phyloP scores from a whole-genome alignment of 2,113 vertebrate genomes.

The Colinus virginianus region DNA sequence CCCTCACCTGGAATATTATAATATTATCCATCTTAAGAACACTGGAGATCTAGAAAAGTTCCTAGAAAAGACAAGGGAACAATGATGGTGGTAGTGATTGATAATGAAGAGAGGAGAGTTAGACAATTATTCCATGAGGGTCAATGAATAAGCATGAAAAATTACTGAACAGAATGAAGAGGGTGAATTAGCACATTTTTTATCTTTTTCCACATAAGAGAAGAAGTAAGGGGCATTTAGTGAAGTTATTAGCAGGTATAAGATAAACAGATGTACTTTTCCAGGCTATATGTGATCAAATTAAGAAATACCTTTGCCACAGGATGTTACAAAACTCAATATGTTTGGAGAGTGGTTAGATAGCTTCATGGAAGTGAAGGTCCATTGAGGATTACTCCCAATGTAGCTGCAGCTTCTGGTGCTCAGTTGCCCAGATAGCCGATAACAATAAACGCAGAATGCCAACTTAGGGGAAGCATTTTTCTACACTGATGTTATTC shows the following conservation, averaged over 20 bases:
- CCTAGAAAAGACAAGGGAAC: not conserved
- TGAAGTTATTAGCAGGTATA: not conserved
- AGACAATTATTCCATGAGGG: not conserved
- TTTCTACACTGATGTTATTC: not conserved
- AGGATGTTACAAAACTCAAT: not conserved
- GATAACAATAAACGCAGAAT: not conserved
- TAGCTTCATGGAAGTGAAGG: not conserved
- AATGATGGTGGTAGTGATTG: not conserved
- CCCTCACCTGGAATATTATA: not conserved
- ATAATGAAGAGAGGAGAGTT: not conserved
- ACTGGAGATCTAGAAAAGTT: not conserved
- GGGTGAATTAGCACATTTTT: not conserved
- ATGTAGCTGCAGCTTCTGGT: not conserved
- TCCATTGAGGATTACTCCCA: not conserved
- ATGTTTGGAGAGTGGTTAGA: not conserved
- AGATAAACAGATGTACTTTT: constrained; percentile 9
- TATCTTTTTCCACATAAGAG: not conserved
- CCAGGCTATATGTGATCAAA: rapidly evolving
- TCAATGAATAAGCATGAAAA: not conserved
- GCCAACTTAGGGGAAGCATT: not conserved
- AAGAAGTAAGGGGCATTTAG: not conserved
- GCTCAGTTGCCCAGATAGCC: not conserved
- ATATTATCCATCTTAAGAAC: not conserved
- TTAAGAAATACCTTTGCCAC: not conserved
- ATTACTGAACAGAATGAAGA: not conserved